A percentile compares a stretch with the other conserved stretches of the same genome.
Conservation (phyloP, 2,888 invertebrate species). For the Xestia rhomboidea region DNA sequence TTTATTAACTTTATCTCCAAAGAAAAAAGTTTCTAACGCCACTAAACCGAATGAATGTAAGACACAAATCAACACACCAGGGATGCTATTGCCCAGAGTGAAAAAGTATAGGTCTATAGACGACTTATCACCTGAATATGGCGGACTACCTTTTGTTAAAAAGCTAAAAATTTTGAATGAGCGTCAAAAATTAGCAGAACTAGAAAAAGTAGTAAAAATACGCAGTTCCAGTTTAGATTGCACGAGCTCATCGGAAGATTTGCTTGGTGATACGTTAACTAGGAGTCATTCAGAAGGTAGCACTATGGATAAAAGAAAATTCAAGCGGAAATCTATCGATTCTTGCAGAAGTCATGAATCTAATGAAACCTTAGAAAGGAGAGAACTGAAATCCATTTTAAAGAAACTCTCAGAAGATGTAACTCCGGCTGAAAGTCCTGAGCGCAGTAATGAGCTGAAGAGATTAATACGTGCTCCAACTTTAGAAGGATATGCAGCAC, state of each 20-base stretch:
- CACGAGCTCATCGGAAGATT: conserved; percentile 91
- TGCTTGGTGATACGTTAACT: conserved; percentile 91
- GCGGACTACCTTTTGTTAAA: conserved; percentile 96
- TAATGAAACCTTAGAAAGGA: conserved; percentile 95
- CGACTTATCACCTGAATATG: conserved; percentile 96
- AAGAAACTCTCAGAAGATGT: conserved; percentile 95
- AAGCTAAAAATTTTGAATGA: conserved; percentile 97
- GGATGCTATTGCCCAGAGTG: conserved; percentile 82
- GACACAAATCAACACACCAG: conserved; percentile 67
- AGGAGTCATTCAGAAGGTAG: conserved; percentile 95
- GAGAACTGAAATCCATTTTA: conserved; percentile 95
- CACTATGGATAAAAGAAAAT: conserved; percentile 92
- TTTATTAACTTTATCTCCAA: conserved; percentile 85
- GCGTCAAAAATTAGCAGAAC: conserved; percentile 95
- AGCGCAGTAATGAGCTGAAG: conserved; percentile 91
- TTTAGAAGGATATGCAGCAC: conserved; percentile 96
- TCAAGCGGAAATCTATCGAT: conserved; percentile 85
- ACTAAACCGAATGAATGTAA: conserved; percentile 76
- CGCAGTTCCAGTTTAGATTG: conserved; percentile 95
- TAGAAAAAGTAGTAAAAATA: conserved; percentile 94
- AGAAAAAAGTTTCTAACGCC: conserved; percentile 71
- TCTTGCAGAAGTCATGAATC: conserved; percentile 87
- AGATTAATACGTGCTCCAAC: conserved; percentile 95
- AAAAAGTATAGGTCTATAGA: conserved; percentile 96
- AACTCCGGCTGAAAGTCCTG: conserved; percentile 86